Conservation (phyloP, 2,113 vertebrate species). For the Clarias magur region DNA sequence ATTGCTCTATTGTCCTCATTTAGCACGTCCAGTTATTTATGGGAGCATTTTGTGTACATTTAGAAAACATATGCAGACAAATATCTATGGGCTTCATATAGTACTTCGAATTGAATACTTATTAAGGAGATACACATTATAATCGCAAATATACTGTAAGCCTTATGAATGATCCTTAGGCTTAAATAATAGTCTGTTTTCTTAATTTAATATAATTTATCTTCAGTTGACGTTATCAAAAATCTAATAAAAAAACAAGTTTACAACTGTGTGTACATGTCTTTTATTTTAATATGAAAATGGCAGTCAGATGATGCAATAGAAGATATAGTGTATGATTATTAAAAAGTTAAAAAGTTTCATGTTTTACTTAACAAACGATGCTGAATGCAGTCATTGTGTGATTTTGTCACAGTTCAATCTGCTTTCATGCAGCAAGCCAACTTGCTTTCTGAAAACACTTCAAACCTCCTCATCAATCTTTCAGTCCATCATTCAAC, state of each 20-base stretch:
- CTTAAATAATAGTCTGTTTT: not conserved
- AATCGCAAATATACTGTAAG: not conserved
- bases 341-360: not conserved
- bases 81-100: not conserved
- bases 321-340: not conserved
- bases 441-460: slow-evolving; percentile 37
- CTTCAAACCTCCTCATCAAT: slow-evolving; percentile 21
- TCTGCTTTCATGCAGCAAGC: not conserved
- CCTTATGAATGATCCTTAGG: not conserved
- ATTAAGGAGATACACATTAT: not conserved
- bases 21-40: slow-evolving; percentile 1
- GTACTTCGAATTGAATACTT: not conserved
- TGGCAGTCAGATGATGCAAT: not conserved
- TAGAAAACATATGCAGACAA: not conserved
- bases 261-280: not conserved
- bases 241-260: slow-evolving; percentile 1
- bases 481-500: slow-evolving; percentile 4
- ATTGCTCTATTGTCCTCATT: not conserved
- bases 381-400: slow-evolving; percentile 37
- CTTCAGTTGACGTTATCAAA: not conserved
- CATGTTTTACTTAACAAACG: too few relatives aligned
- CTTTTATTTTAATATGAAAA: not conserved
- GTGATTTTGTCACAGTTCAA: slow-evolving; percentile 47
- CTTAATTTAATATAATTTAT: not conserved
- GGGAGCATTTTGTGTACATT: not conserved